A percentile compares a stretch with the other conserved stretches of the same genome.
Conservation (phyloP, 1,140 invertebrate genomes). For the Danaus melanippus region DNA sequence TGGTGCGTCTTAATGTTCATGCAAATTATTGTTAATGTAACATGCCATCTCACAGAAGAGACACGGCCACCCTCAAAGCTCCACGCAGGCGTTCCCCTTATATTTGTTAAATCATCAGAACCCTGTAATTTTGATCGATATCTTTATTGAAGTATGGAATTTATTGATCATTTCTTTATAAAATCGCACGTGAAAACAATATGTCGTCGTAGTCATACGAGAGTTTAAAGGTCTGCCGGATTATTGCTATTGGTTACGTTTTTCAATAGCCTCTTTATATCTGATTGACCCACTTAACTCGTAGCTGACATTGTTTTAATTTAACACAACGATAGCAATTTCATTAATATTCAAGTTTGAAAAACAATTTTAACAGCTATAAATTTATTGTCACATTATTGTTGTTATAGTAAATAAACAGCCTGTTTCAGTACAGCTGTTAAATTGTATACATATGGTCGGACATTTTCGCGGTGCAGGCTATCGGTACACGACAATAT, state of each 20-base stretch:
- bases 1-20: constrained; percentile 38
- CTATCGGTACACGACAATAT: constrained; percentile 28
- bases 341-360: no score
- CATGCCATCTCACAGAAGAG: constrained; percentile 62
- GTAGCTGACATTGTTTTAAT: constrained; percentile 52
- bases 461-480: no score
- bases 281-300: constrained; percentile 60
- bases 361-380: no score
- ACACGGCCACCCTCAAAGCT: constrained; percentile 52
- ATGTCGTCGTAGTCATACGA: constrained; percentile 42
- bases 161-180: constrained; percentile 68
- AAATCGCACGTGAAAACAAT: constrained; percentile 56
- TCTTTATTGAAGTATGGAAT: constrained; percentile 66
- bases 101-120: constrained; percentile 69
- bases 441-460: no score
- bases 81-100: constrained; percentile 44
- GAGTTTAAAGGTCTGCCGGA: constrained; percentile 36
- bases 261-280: constrained; percentile 65
- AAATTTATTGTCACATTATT: no score
- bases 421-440: no score
- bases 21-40: constrained; percentile 55
- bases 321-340: constrained; percentile 26
- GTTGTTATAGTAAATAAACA: no score
- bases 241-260: constrained; percentile 61
- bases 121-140: constrained; percentile 72